Percentiles rank a stretch among this genome's conserved stretches.
These are phyloP conservation scores for Emesis furor DNA, from an alignment of 2,888 invertebrate genomes.

Conservation along the genomic window DNA sequence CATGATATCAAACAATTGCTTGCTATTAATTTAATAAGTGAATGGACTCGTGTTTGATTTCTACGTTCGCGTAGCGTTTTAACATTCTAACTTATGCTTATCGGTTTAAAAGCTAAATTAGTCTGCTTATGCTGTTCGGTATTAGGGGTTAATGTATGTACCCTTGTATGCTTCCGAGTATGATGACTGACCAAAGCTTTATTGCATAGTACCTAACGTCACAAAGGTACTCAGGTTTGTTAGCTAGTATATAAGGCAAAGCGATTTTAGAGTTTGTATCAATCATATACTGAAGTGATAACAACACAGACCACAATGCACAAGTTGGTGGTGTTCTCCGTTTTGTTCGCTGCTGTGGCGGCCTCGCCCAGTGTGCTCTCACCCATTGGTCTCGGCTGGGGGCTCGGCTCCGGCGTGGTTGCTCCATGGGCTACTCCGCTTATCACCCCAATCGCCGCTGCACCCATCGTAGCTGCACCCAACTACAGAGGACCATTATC, in stretches of 20 bases:
- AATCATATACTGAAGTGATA: constrained; percentile 85
- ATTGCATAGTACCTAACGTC: constrained; percentile 74
- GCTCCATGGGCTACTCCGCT: constrained; percentile 59
- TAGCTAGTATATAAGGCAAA: constrained; percentile 85
- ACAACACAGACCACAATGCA: constrained; percentile 90
- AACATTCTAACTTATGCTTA: constrained; percentile 74
- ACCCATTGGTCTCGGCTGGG: constrained; percentile 64
- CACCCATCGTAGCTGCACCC: constrained; percentile 73
- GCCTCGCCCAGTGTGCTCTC: constrained; percentile 86
- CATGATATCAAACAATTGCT: too few species aligned
- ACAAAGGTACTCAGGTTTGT: constrained; percentile 81
- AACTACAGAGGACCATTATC: too few species aligned
- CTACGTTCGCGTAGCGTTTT: neutral
- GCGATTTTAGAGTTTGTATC: constrained; percentile 80
- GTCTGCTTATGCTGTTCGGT: constrained; percentile 46
- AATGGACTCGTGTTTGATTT: neutral
- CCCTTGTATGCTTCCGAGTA: constrained; percentile 72
- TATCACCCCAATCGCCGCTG: constrained; percentile 79
- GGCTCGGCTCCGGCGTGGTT: constrained; percentile 28
- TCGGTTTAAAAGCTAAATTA: constrained; percentile 60
- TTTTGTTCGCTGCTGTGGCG: constrained; percentile 91
- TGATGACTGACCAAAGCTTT: constrained; percentile 74
- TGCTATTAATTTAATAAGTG: too few species aligned
- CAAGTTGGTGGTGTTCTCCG: constrained; percentile 93
- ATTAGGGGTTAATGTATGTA: constrained; percentile 72